Conservation (phyloP, 2,888 invertebrate genomes). For the Neoitamus cyanurus region DNA sequence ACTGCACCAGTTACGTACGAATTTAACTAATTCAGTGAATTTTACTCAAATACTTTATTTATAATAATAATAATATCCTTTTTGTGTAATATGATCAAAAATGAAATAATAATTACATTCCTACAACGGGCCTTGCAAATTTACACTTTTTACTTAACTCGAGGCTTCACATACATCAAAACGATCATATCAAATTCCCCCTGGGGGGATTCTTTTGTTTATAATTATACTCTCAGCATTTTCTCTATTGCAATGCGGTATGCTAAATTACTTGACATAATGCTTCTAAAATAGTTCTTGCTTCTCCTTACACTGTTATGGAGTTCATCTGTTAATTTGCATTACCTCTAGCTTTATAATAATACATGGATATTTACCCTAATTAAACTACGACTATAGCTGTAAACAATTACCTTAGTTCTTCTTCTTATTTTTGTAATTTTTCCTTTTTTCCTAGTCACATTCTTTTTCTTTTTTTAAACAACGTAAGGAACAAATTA, state of each 20-base stretch:
- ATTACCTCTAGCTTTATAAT: constrained; percentile 8
- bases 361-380: constrained; percentile 38
- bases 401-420: constrained; percentile 47
- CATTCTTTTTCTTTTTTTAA: not conserved
- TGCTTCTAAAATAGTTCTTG: constrained; percentile 19
- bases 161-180: constrained; percentile 19
- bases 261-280: constrained; percentile 39
- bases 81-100: not conserved
- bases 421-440: constrained; percentile 49
- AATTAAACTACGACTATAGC: constrained; percentile 52
- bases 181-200: constrained; percentile 28
- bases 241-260: not conserved
- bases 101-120: constrained; percentile 13
- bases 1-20: not conserved
- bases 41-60: constrained; percentile 28
- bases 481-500: not conserved
- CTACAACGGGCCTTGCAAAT: constrained; percentile 7
- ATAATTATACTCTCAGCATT: constrained; percentile 5
- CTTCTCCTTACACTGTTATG: not conserved
- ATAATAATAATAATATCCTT: constrained; percentile 3
- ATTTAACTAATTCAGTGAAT: constrained; percentile 26
- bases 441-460: not conserved
- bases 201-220: not conserved
- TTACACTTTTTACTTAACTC: constrained; percentile 12
- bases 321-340: not conserved